phyloP scores from a whole-genome alignment of 2,888 invertebrate genomes.

The Leucoma salicis region DNA sequence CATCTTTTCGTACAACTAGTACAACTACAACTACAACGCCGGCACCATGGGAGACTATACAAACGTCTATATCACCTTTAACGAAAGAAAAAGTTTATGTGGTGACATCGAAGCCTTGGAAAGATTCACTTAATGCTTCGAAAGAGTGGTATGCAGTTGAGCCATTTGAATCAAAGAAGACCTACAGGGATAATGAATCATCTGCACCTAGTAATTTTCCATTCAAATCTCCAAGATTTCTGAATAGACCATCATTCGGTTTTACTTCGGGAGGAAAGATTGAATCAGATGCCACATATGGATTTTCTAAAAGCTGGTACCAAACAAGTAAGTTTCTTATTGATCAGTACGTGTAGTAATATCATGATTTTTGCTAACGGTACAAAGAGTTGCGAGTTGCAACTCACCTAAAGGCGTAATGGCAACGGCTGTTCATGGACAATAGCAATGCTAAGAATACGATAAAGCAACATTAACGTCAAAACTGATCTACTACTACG shows the following conservation, averaged over 20 bases:
- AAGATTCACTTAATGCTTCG: conserved; percentile 48
- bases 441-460: too few species aligned
- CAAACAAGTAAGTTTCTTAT: conserved; percentile 64
- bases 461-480: too few species aligned
- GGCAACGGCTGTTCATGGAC: too few species aligned
- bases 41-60: conserved; percentile 85
- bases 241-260: conserved; percentile 81
- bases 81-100: conserved; percentile 92
- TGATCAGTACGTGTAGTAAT: too few species aligned
- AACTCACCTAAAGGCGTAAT: too few species aligned
- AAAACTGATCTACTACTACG: too few species aligned
- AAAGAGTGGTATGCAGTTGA: conserved; percentile 54
- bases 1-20: conserved; percentile 61
- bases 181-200: conserved; percentile 42
- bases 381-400: too few species aligned
- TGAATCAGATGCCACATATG: conserved; percentile 63
- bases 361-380: too few species aligned
- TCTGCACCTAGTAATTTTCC: conserved; percentile 52
- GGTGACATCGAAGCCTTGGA: conserved; percentile 88
- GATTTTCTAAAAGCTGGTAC: conserved; percentile 70
- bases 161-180: conserved; percentile 62
- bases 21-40: conserved; percentile 64
- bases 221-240: conserved; percentile 79
- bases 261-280: conserved; percentile 58
- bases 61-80: conserved; percentile 87